Evolutionary conservation across 2,113 vertebrate genomes (phyloP).

Genomic region (Sinocyclocheilus anshuiensis): DNA sequence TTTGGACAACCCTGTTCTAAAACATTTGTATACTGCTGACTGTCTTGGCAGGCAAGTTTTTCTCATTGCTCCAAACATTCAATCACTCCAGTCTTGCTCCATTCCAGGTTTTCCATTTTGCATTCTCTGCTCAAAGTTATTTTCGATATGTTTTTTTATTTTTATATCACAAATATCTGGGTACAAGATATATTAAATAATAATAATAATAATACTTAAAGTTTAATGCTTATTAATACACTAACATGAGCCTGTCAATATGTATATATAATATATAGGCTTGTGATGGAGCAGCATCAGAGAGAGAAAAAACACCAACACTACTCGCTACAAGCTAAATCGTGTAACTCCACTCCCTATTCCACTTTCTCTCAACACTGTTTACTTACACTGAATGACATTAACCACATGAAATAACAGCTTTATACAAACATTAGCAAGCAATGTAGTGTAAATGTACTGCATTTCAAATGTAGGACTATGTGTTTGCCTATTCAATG

Average conservation of each 20-base stretch:
- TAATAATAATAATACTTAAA: not conserved
- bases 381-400: not conserved
- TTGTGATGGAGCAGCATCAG: too few species aligned
- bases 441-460: not conserved
- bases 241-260: not conserved
- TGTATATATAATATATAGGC: not conserved
- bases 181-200: not conserved
- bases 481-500: slow-evolving; percentile 9
- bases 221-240: not conserved
- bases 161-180: not conserved
- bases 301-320: not conserved
- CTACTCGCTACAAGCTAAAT: not conserved
- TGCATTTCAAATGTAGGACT: slow-evolving; percentile 6
- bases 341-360: not conserved
- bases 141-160: not conserved
- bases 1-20: too few species aligned
- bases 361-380: not conserved
- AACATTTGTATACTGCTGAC: not conserved
- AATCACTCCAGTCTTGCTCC: not conserved
- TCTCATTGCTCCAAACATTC: not conserved
- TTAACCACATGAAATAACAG: slow-evolving; percentile 7
- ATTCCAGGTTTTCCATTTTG: not conserved
- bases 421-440: not conserved
- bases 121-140: not conserved
- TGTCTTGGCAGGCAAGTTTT: not conserved